Base-by-base conservation (phyloP, 2,113 vertebrate genomes). In the Rhegmatorhina hoffmannsi region DNA sequence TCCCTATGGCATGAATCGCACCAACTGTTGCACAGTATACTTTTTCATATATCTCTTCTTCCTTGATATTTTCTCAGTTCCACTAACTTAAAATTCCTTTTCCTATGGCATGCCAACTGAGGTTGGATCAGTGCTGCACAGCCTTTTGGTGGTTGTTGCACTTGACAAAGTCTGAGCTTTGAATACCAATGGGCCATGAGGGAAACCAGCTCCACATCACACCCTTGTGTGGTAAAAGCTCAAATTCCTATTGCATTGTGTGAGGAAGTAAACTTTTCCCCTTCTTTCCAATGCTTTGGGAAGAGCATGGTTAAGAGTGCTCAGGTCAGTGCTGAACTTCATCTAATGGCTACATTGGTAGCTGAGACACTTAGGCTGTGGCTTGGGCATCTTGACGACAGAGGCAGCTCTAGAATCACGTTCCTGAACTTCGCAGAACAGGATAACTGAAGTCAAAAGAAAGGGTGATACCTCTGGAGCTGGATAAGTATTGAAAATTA, bases 111-210 rank as follows among this genome's bases (percentile, higher is more conserved):
- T 68, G 10, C 20, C 34, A 55, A 0, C 25, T 79, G n/a, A 33
- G n/a, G 19, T 67, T 88, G 18, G 34, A 28, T 59, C 31, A 58
- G 8, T 53, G 36, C 36, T 12, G 2, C 1, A 9, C 24, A 43
- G 19, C n/a, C 11, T 85, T 66, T 62, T 72, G n/a, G 56, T 46
- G 17, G 2, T 21, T 56, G 36, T 60, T 78, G 60, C 12, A 12
- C 52, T 67, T 40, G 4, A 34, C 16, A 85, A 38, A 82, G 67
- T n/a, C n/a, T 46, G 21, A 26, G 3, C 20, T 55, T 50, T 67
- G 31, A 55, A 20, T 76, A n/a, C 8, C 4, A 11, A 0, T 25
- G 5, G 38, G 13, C 44, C 11, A 0, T 28, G 53, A 43, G 34
- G 38, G 13, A 70, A 56, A 28, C 13, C 40, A 21, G 6, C 13